Conservation (phyloP, 1,140 invertebrate genomes). For the Diorhabda sublineata region DNA sequence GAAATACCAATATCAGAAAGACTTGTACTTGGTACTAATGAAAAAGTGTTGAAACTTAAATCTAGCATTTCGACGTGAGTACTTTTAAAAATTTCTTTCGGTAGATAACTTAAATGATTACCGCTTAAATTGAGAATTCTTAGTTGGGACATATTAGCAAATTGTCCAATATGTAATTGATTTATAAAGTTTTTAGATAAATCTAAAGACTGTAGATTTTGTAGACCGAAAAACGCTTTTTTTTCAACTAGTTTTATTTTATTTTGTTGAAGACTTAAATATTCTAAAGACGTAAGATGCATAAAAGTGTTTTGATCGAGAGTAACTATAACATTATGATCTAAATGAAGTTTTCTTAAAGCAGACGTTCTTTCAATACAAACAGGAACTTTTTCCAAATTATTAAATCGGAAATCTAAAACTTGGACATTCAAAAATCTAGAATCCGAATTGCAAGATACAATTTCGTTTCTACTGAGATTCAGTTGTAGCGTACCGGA, state of each 20-base stretch:
- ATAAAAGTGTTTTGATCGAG: constrained; percentile 70
- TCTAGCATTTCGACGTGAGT: constrained; percentile 77
- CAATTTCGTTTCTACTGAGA: constrained; percentile 65
- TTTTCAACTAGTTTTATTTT: constrained; percentile 65
- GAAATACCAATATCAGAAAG: constrained; percentile 72
- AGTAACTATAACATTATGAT: constrained; percentile 67
- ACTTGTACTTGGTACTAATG: constrained; percentile 65
- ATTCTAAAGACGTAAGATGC: constrained; percentile 64
- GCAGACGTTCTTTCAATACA: constrained; percentile 58
- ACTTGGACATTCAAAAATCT: constrained; percentile 59
- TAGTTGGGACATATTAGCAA: constrained; percentile 69
- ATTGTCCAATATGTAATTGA: constrained; percentile 75
- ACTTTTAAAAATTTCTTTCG: constrained; percentile 74
- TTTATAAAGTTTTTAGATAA: constrained; percentile 72
- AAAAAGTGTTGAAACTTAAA: constrained; percentile 74
- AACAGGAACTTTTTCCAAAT: constrained; percentile 60
- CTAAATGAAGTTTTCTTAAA: constrained; percentile 63
- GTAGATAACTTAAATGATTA: constrained; percentile 72
- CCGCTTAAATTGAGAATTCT: constrained; percentile 71
- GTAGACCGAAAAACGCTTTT: constrained; percentile 69
- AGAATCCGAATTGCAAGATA: constrained; percentile 55
- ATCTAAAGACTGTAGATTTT: constrained; percentile 72
- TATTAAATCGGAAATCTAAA: constrained; percentile 69
- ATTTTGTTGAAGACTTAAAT: constrained; percentile 71
- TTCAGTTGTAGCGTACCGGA: constrained; percentile 64